phyloP scores from a whole-genome alignment of 2,113 vertebrate species.

The Lynx canadensis region DNA sequence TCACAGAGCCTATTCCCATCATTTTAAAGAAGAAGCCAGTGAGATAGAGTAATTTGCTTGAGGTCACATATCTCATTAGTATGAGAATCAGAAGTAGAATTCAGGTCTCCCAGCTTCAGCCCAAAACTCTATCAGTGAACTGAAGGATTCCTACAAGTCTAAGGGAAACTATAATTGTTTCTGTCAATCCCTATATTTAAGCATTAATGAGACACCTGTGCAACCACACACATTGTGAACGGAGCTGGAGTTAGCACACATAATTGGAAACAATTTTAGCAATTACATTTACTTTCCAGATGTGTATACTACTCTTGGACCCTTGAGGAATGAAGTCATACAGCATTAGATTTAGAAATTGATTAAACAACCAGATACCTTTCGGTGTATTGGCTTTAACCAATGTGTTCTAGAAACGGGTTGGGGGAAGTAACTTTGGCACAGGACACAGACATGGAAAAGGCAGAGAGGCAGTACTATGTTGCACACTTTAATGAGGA shows the following conservation, averaged over 20 bases:
- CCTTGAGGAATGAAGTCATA: neutral
- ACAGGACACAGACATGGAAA: neutral
- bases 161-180: slow-evolving; percentile 34
- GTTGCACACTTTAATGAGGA: slow-evolving; percentile 2
- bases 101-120: neutral
- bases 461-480: neutral
- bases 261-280: slow-evolving; percentile 38
- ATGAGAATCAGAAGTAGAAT: slow-evolving; percentile 4
- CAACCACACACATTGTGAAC: neutral
- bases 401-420: neutral
- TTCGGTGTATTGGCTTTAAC: neutral
- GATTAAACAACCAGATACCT: neutral
- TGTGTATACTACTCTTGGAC: neutral
- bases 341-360: neutral
- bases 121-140: neutral
- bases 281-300: slow-evolving; percentile 37
- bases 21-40: slow-evolving; percentile 39
- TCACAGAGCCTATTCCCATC: neutral
- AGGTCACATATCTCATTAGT: slow-evolving; percentile 15
- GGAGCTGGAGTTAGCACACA: slow-evolving; percentile 13
- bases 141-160: neutral
- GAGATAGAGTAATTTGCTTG: neutral
- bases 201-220: slow-evolving; percentile 58
- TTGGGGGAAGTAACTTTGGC: neutral
- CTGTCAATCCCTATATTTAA: slow-evolving; percentile 50